Percentiles rank a stretch among this genome's conserved stretches.
These are phyloP conservation scores for Columbina picui DNA, from an alignment of 2,113 vertebrate genomes.

Conservation along the genomic window DNA sequence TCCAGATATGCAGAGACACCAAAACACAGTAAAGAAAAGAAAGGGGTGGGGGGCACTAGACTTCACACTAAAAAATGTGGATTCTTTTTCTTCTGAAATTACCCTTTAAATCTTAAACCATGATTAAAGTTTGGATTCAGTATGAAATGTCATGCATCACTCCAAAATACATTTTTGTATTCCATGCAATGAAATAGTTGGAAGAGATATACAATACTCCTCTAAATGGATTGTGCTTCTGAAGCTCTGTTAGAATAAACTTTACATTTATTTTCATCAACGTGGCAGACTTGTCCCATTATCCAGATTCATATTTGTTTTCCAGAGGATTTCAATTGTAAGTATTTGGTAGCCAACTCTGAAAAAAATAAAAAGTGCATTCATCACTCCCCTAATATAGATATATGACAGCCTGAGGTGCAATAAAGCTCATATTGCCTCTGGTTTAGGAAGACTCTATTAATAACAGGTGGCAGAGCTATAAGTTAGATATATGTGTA, in stretches of 20 bases:
- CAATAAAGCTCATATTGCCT: conserved; percentile 28
- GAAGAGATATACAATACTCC: not conserved
- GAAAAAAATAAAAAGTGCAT: not conserved
- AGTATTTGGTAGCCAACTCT: conserved; percentile 28
- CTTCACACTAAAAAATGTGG: not conserved
- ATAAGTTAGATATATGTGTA: not conserved
- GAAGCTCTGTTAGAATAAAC: conserved; percentile 47
- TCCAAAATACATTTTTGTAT: not conserved
- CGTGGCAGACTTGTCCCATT: conserved; percentile 57
- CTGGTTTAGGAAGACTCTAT: not conserved
- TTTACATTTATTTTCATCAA: conserved; percentile 52
- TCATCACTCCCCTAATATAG: not conserved
- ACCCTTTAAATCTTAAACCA: not conserved
- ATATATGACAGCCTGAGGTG: not conserved
- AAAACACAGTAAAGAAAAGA: not conserved
- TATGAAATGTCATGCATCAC: not conserved
- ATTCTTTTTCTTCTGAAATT: not conserved
- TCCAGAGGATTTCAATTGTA: conserved; percentile 35
- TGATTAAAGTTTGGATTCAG: not conserved
- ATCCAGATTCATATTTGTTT: conserved; percentile 59
- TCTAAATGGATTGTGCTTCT: conserved; percentile 11
- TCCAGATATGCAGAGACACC: not conserved
- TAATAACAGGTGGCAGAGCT: conserved; percentile 31
- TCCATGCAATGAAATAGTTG: not conserved
- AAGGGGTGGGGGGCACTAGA: rapidly evolving